phyloP scores from a whole-genome alignment of 1,140 invertebrate genomes.

The Hyles euphorbiae region DNA sequence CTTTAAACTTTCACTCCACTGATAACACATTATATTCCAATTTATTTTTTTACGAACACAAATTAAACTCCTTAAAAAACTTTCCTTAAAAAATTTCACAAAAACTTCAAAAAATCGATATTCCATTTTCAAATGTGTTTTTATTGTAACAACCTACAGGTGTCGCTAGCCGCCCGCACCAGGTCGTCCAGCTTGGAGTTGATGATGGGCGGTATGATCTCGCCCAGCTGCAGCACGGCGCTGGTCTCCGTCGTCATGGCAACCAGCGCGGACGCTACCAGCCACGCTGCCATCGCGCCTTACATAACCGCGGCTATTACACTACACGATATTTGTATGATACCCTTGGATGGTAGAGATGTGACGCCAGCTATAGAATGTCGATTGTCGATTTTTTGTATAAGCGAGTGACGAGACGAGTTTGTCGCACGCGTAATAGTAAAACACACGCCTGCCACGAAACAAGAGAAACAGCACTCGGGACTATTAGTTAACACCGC shows the following conservation, averaged over 20 bases:
- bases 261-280: slow-evolving; percentile 15
- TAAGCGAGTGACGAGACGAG: too few relatives aligned
- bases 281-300: background rate
- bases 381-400: slow-evolving; percentile 3
- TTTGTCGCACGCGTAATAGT: too few relatives aligned
- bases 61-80: too few relatives aligned
- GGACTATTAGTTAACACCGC: too few relatives aligned
- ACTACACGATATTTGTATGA: slow-evolving; percentile 8
- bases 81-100: too few relatives aligned
- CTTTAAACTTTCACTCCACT: too few relatives aligned
- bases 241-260: slow-evolving; percentile 10
- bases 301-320: background rate
- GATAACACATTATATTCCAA: too few relatives aligned
- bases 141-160: slow-evolving; percentile 36
- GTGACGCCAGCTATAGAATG: background rate
- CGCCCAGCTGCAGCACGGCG: slow-evolving; percentile 15
- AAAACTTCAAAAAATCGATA: too few relatives aligned
- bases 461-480: too few relatives aligned
- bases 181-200: slow-evolving; percentile 37
- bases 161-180: slow-evolving; percentile 37
- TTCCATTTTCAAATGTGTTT: too few relatives aligned
- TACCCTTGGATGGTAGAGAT: slow-evolving; percentile 4
- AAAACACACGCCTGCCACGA: too few relatives aligned
- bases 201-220: slow-evolving; percentile 28
- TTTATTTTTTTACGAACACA: too few relatives aligned